Evolutionary conservation across 2,113 vertebrate genomes (phyloP), one percentile per base, ranked within the genome.

Genomic region (Bothrops jararaca): DNA sequence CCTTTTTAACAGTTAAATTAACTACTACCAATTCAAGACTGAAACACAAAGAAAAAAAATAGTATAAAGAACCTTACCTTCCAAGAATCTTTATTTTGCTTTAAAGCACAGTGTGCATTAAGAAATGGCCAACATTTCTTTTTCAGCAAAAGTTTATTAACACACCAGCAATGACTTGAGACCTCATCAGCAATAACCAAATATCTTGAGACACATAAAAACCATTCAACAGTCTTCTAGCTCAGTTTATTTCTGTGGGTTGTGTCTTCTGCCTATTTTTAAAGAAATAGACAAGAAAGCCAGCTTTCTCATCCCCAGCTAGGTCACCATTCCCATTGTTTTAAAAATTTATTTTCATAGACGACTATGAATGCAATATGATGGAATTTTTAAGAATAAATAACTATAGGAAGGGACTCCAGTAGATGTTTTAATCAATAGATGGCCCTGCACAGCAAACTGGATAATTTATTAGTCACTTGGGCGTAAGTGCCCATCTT

Each of bases 1-100:
- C 85, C 88, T 93, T 92, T 56, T 8, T 48, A 42, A 80, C 74
- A 95, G 1, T 42, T 89, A 91, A 96, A 96, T 89, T 95, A 96
- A 95, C 90, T 95, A 92, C n/a, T 94, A 96, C 92, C 90, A 93
- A 96, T 96, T 95, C 54, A 95, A 95, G 54, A 60, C n/a, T 74
- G 92, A 96, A 95, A 89, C 95, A 85, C 57, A 95, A 95, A 91
- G 54, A 93, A 2, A 3, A 8, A 80, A 80, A 22, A 42, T 89
- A 91, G 94, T 95, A 94, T 92, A 80, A 96, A 56, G 48, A 91
- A 24, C 69, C 86, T 93, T 85, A 39, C 58, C 34, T 95, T 69
- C 89, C 93, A 91, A 92, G 89, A 52, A 50, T 95, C 48, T 92
- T 91, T 54, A 34, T 90, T 1, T 34, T 0, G 0, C 50, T 93